phyloP scores from a whole-genome alignment of 1,140 invertebrate genomes.

The Drosophila malerkotliana region DNA sequence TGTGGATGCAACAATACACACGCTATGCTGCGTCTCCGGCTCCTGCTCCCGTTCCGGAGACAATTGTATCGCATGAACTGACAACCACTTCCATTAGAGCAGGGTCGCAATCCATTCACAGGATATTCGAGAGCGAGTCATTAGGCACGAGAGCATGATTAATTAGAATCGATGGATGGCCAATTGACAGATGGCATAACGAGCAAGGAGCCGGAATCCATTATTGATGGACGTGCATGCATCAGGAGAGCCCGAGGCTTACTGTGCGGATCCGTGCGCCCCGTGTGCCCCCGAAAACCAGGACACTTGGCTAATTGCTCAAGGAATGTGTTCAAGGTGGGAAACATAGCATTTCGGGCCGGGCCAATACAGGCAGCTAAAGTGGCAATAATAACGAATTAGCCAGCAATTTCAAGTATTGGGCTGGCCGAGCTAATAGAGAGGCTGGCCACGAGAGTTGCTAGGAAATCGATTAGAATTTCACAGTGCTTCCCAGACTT shows the following conservation, averaged over 20 bases:
- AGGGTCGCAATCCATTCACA: not conserved
- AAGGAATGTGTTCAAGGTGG: constrained; percentile 9
- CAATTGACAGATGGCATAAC: constrained; percentile 72
- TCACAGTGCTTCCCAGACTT: not conserved
- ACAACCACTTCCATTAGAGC: constrained; percentile 28
- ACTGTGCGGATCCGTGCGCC: too few species aligned
- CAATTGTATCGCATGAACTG: constrained; percentile 24
- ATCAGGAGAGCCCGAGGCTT: not conserved
- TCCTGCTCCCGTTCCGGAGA: constrained; percentile 15
- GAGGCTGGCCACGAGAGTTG: constrained; percentile 41
- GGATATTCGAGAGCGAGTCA: constrained; percentile 56
- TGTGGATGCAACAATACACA: constrained; percentile 8
- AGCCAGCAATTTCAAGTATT: constrained; percentile 72
- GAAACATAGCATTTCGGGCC: not conserved
- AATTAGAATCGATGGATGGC: constrained; percentile 78
- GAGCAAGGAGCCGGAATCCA: constrained; percentile 41
- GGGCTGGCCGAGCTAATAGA: constrained; percentile 28
- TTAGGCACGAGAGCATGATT: constrained; percentile 72
- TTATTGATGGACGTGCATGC: constrained; percentile 68
- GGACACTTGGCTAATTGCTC: constrained; percentile 60
- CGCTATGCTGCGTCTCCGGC: constrained; percentile 1
- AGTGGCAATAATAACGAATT: constrained; percentile 77
- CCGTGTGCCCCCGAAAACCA: not conserved
- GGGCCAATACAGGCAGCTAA: constrained; percentile 23
- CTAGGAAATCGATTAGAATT: not conserved